These are phyloP conservation scores for Bambusicola thoracicus DNA, from an alignment of 2,113 vertebrate species.

Conservation along the genomic window DNA sequence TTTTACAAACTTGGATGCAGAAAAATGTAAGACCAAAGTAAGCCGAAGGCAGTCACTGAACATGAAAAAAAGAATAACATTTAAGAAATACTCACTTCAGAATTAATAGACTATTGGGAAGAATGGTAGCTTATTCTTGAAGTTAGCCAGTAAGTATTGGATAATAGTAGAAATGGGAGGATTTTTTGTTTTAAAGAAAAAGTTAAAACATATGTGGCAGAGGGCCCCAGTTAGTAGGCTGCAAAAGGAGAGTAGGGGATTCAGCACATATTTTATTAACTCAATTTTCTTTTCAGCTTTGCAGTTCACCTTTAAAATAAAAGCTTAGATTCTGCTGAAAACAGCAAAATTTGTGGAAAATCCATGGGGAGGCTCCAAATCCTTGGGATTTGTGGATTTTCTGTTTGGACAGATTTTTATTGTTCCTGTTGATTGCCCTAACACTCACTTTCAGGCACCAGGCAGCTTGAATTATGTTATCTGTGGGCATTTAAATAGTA, in stretches of 20 bases:
- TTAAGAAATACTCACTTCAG: background rate
- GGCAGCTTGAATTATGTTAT: constrained; percentile 57
- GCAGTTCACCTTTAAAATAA: constrained; percentile 65
- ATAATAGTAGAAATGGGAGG: background rate
- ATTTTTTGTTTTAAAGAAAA: background rate
- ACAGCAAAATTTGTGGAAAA: constrained; percentile 62
- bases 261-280: constrained; percentile 51
- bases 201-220: constrained; percentile 1
- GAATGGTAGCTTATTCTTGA: background rate
- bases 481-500: constrained; percentile 68
- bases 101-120: background rate
- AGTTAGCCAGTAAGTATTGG: background rate
- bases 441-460: constrained; percentile 55
- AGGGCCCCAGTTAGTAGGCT: background rate
- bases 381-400: constrained; percentile 63
- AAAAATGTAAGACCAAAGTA: background rate
- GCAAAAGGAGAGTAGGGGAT: constrained; percentile 13
- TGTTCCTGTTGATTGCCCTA: constrained; percentile 66
- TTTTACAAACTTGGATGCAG: background rate
- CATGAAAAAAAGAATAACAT: background rate
- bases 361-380: constrained; percentile 53
- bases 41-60: background rate
- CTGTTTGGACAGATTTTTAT: constrained; percentile 65
- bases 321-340: constrained; percentile 56
- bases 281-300: constrained; percentile 54